A percentile compares a stretch with the other conserved stretches of the same genome.
Conservation (phyloP, 2,888 invertebrate genomes). For the Stenchaetothrips biformis region DNA sequence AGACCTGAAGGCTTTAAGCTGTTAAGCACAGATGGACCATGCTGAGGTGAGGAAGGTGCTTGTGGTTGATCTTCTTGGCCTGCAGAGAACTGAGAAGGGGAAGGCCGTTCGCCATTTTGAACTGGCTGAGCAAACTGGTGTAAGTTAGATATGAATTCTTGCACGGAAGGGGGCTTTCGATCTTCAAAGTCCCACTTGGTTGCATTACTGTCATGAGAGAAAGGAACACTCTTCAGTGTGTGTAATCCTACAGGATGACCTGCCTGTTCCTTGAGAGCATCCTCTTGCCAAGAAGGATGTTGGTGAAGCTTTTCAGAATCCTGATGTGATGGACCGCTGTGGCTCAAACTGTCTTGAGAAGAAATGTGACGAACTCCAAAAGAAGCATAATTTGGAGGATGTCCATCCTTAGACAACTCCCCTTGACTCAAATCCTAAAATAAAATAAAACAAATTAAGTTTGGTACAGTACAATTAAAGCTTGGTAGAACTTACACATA, state of each 20-base stretch:
- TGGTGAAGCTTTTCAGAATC: constrained; percentile 8
- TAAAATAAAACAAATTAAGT: background rate
- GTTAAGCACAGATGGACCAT: background rate
- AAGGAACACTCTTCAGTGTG: background rate
- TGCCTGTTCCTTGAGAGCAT: background rate
- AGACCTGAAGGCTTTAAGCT: background rate
- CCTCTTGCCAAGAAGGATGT: background rate
- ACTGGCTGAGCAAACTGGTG: constrained; percentile 13
- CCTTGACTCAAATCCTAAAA: background rate
- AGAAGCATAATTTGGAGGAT: background rate
- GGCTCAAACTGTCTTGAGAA: background rate
- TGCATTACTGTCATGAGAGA: background rate
- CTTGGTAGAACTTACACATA: background rate
- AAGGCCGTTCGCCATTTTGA: background rate
- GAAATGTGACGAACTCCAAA: background rate
- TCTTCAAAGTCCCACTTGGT: constrained; percentile 7
- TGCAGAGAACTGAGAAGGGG: background rate
- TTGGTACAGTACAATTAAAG: background rate
- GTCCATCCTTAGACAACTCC: background rate
- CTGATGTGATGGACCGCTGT: background rate
- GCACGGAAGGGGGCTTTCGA: background rate
- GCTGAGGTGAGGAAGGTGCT: background rate
- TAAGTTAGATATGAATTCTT: constrained; percentile 17
- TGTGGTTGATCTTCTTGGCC: constrained; percentile 3
- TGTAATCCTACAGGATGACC: background rate